Conservation (phyloP, 2,797 vertebrate genomes). For the Sarcophilus harrisii region DNA sequence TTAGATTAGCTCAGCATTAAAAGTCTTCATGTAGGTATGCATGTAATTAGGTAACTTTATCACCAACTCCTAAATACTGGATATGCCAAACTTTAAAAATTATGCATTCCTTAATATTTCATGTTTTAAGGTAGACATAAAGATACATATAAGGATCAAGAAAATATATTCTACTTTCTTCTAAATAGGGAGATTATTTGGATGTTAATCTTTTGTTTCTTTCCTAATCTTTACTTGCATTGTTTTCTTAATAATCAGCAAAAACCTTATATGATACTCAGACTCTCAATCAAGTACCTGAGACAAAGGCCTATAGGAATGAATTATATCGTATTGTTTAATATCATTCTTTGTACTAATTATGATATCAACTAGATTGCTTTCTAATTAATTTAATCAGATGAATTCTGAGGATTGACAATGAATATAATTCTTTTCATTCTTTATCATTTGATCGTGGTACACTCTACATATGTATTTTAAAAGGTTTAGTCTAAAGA, state of each 20-base stretch:
- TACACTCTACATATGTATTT: background rate
- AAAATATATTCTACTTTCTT: background rate
- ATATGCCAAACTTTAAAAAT: background rate
- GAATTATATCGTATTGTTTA: background rate
- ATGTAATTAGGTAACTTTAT: background rate
- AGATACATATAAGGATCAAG: constrained; percentile 21
- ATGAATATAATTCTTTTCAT: background rate
- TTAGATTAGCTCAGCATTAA: background rate
- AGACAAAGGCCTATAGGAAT: background rate
- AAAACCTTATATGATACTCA: background rate
- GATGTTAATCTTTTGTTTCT: background rate
- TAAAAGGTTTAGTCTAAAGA: background rate
- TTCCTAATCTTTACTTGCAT: background rate
- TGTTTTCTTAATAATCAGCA: background rate
- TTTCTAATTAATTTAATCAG: background rate
- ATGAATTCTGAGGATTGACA: background rate
- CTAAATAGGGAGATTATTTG: background rate
- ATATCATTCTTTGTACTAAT: constrained; percentile 12
- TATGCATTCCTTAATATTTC: background rate
- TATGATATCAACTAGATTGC: background rate
- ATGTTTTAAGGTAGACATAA: background rate
- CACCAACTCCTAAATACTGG: background rate
- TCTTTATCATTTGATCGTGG: background rate
- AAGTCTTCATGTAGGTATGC: background rate
- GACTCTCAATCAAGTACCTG: background rate